Base-by-base conservation (phyloP, 2,888 invertebrate species). In the Drosophila parthenogenetica region DNA sequence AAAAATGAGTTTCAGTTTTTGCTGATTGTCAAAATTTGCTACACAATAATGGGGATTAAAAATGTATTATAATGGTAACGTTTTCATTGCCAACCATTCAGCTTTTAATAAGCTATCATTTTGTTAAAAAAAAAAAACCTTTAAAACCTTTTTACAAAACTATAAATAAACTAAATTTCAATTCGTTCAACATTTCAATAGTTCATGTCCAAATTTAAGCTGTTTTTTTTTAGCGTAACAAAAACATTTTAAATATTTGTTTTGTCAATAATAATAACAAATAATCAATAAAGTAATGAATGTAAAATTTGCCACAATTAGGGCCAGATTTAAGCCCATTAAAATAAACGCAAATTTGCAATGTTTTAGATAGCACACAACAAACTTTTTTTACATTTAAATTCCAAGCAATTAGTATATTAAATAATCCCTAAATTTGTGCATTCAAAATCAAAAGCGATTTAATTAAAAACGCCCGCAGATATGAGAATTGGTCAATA, bases 401-500 rank as follows among this genome's bases (percentile, higher is more conserved):
- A 19, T 42, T n/a, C 11, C 32, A 53, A 73, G 45, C 69, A 73
- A 69, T 69, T 73, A 68, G 63, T 54, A 17, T 51, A 48, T 46
- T 32, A 68, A 42, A 61, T 54, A 73, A 63, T 58, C 48, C 45
- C 17, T 35, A 49, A 60, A 54, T 50, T 39, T 60, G 8, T 22
- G 25, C 43, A 64, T n/a, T 39, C 22, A 50, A 55, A 37, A 62
- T 37, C 58, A 63, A 59, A 14, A 25, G 53, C 13, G 45, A 73
- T 73, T 69, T 69, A 73, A 74, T 75, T 75, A 68, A 77, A 73
- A 61, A 50, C 43, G 39, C 51, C 55, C 67, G 29, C 63, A 61
- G 62, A 16, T 42, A 50, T 64, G 48, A 61, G 66, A 45, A 54
- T 22, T 22, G 5, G 22, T 22, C 22, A 67, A 69, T 59, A 65